Evolutionary conservation across 2,888 invertebrate species (phyloP).

Genomic region (Amblyjoppa fuscipennis): DNA sequence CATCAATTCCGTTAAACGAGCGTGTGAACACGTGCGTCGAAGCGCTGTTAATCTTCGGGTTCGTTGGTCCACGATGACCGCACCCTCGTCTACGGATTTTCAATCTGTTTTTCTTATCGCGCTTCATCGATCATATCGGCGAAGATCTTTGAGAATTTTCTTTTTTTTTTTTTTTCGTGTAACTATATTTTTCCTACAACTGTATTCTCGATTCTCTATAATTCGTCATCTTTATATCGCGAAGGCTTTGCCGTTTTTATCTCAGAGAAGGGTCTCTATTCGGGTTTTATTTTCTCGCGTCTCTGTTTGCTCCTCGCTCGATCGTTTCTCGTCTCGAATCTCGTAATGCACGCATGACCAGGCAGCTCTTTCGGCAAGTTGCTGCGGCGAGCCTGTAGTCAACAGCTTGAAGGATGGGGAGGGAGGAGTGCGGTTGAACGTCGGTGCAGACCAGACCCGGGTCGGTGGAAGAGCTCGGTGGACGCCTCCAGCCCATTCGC

Average conservation of each 20-base stretch:
- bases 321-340: slow-evolving; percentile 77
- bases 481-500: slow-evolving; percentile 72
- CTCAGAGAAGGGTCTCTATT: slow-evolving; percentile 15
- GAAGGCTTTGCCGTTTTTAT: slow-evolving; percentile 41
- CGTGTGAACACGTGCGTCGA: slow-evolving; percentile 57
- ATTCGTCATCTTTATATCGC: not conserved
- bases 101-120: slow-evolving; percentile 3
- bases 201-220: too few relatives aligned
- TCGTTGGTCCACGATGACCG: slow-evolving; percentile 35
- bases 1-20: slow-evolving; percentile 73
- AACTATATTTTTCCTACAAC: not conserved
- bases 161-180: not conserved
- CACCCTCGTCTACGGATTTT: slow-evolving; percentile 8
- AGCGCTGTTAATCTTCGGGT: slow-evolving; percentile 71
- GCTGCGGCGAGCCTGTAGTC: slow-evolving; percentile 72
- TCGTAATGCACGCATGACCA: slow-evolving; percentile 83
- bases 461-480: slow-evolving; percentile 55
- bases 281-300: slow-evolving; percentile 44
- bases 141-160: not conserved
- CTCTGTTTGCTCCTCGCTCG: slow-evolving; percentile 47
- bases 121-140: not conserved
- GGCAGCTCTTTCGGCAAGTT: slow-evolving; percentile 81
- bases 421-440: slow-evolving; percentile 51
- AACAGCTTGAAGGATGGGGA: slow-evolving; percentile 46
- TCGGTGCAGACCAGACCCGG: slow-evolving; percentile 62